Evolutionary conservation across 2,113 vertebrate genomes (phyloP).

Genomic region (Pseudorasbora parva): DNA sequence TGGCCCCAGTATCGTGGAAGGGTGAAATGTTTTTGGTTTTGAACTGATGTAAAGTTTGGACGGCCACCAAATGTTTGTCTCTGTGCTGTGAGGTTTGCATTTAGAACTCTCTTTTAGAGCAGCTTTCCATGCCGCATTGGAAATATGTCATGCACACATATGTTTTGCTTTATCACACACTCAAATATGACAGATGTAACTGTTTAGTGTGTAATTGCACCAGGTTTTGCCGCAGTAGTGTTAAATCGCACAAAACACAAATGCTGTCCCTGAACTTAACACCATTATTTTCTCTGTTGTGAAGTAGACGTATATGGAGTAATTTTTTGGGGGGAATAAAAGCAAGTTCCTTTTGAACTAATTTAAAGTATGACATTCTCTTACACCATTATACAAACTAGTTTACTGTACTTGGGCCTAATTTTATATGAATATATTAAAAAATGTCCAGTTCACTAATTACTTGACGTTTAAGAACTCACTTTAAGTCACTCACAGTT

Average conservation of each 20-base stretch:
- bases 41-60: conserved; percentile 11
- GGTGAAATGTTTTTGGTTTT: not conserved
- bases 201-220: too few relatives aligned
- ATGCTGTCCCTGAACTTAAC: not conserved
- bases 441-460: not conserved
- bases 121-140: not conserved
- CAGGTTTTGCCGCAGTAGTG: not conserved
- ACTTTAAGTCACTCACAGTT: too few relatives aligned
- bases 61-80: not conserved
- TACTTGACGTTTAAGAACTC: too few relatives aligned
- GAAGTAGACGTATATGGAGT: not conserved
- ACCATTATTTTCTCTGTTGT: not conserved
- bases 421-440: not conserved
- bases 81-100: not conserved
- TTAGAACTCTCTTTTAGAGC: not conserved
- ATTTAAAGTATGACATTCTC: not conserved
- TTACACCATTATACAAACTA: not conserved
- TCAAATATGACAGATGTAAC: not conserved
- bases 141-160: not conserved
- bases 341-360: not conserved
- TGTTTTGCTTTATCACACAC: not conserved
- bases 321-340: not conserved
- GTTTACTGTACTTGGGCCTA: not conserved
- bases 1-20: not conserved
- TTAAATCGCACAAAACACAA: not conserved